Evolutionary conservation across 2,888 invertebrate genomes (phyloP), one percentile per base, ranked within the genome.

Genomic region (Trissolcus brochymenae): DNA sequence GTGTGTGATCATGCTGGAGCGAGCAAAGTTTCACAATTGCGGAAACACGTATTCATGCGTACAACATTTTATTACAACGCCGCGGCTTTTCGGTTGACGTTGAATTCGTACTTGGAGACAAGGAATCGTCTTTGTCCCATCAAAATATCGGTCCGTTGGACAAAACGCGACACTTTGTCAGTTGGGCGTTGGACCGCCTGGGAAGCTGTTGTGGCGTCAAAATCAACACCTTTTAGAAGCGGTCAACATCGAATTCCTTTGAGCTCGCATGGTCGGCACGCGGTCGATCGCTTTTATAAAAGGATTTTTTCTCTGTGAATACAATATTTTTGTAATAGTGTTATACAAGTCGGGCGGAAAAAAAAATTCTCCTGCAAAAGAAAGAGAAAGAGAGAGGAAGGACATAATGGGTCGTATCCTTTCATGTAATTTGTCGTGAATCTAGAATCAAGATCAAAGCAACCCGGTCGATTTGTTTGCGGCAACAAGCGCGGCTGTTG

Each of bases 151-250:
- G 49, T 16, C 43, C 29, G 40, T 49, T 21, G 40, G 60, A 59
- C 68, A 60, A 61, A 51, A 21, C 11, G 51, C 46, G 60, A 25
- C 53, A 71, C 51, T 76, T 71, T 76, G 76, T 61, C 21, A 55
- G 55, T 60, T 46, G 41, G 70, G 49, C 57, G 16, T 6, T 16
- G 56, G 76, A 71, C 71, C 76, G 71, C 71, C 76, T 19, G 67
- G 56, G 49, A 53, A 29, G 76, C 76, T 76, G 76, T 67, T 76
- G 67, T 76, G 67, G 71, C 61, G 76, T 67, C 72, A 72, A 76
- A 76, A 72, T 76, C 76, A 76, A 76, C 76, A 72, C 72, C 76
- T 76, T 76, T 72, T 76, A 64, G 21, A 72, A 76, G 76, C 76
- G 76, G 76, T 64, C 67, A 72, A 72, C 55, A 72, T 62, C 54